Evolutionary conservation across 2,113 vertebrate genomes (phyloP), one percentile per base, ranked within the genome.

Genomic region (Nothoprocta pentlandii): DNA sequence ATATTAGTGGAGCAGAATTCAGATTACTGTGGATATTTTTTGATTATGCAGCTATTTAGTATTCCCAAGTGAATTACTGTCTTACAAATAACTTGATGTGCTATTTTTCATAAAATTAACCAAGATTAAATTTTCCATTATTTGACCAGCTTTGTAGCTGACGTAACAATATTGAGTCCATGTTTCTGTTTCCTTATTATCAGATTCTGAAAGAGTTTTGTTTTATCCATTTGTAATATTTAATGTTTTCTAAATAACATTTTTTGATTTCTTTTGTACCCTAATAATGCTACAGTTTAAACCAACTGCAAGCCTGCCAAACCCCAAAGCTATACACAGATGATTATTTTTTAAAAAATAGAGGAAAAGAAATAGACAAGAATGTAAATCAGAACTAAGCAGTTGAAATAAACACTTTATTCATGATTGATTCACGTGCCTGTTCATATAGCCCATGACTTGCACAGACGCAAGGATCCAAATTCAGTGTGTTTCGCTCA

Each of bases 401-500:
- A 78, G 12, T 49, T 26, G 2, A 49, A 75, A 68, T 74, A 84
- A 90, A 23, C 39, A 61, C 3, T 93, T 90, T 73, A 39, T 71
- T 81, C 7, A 9, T 74, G 74, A 76, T 16, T 64, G 78, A 80
- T 84, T 89, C 36, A 61, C 9, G 4, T 62, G n/a, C 70, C 75
- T 68, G 49, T 92, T 92, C 53, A 12, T 75, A 69, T 73, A 54
- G 58, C 17, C 73, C 9, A 13, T 54, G 73, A 47, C 44, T 76
- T 58, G 22, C 15, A 63, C 76, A 88, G 70, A 84, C 87, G 71
- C 16, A 3, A 28, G 76, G 67, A 89, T 73, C 44, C 84, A 89
- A 85, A 92, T 89, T 82, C 62, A 66, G 54, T 73, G n/a, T 76
- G n/a, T 69, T 74, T 16, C 30, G 47, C 26, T 81, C 9, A 53